phyloP scores from a whole-genome alignment of 1,140 invertebrate genomes.

The Megalonaias nervosa region DNA sequence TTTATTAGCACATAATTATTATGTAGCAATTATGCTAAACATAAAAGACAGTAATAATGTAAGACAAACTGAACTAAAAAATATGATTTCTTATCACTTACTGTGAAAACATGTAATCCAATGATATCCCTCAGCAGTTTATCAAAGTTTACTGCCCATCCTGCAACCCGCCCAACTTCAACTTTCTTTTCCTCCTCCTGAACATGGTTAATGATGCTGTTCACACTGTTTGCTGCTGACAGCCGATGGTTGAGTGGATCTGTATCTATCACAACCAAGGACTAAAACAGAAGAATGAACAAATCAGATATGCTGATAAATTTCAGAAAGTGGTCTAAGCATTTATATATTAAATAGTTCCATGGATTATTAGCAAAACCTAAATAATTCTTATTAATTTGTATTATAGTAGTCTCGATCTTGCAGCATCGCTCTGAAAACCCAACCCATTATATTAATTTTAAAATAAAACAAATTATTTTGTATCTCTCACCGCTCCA shows the following conservation, averaged over 20 bases:
- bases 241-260: slow-evolving; percentile 42
- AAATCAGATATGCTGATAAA: too few species aligned
- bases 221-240: slow-evolving; percentile 59
- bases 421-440: too few species aligned
- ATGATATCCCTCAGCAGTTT: slow-evolving; percentile 88
- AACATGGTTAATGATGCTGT: slow-evolving; percentile 52
- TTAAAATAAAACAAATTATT: too few species aligned
- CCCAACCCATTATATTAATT: too few species aligned
- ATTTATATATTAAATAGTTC: too few species aligned
- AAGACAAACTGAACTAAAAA: not conserved
- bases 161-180: slow-evolving; percentile 58
- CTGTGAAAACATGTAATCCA: slow-evolving; percentile 91
- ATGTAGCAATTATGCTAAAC: not conserved
- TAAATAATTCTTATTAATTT: too few species aligned
- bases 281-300: slow-evolving; percentile 50
- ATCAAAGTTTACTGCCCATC: slow-evolving; percentile 91
- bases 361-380: too few species aligned
- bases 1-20: too few species aligned
- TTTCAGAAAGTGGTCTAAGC: too few species aligned
- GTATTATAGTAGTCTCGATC: too few species aligned
- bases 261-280: slow-evolving; percentile 52
- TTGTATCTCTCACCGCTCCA: too few species aligned
- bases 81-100: slow-evolving; percentile 73
- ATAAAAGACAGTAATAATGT: not conserved
- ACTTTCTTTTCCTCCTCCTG: slow-evolving; percentile 37